phyloP scores from a whole-genome alignment of 2,797 vertebrate genomes.

The Mormyrops attenuatus region DNA sequence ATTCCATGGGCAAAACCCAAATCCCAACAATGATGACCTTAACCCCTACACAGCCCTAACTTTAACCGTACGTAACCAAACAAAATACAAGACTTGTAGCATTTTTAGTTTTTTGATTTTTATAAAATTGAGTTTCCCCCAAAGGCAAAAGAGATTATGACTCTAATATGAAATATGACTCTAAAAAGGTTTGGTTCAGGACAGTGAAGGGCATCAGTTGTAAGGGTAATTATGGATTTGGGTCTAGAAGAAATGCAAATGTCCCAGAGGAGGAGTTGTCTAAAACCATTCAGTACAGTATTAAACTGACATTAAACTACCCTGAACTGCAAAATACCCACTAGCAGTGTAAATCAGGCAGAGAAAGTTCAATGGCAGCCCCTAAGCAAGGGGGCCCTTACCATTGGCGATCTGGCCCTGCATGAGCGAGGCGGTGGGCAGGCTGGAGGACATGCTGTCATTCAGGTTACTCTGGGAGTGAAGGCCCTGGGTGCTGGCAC shows the following conservation, averaged over 20 bases:
- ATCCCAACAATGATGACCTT: neutral
- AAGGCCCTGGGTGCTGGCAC: conserved; percentile 66
- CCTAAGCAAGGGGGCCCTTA: conserved; percentile 44
- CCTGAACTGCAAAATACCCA: neutral
- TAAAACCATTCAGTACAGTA: neutral
- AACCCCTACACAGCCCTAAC: neutral
- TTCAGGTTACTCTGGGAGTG: conserved; percentile 80
- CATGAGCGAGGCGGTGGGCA: conserved; percentile 79
- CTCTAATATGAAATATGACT: neutral
- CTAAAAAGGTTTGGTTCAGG: neutral
- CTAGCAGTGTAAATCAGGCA: neutral
- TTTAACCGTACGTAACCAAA: neutral
- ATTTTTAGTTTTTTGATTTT: neutral
- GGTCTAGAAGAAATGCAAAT: neutral
- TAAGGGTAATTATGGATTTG: neutral
- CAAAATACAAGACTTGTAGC: neutral
- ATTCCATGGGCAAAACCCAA: neutral
- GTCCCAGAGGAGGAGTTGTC: neutral
- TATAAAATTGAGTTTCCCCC: neutral
- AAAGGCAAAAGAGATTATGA: neutral
- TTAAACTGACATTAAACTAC: neutral
- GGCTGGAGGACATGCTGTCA: conserved; percentile 71
- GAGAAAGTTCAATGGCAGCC: neutral
- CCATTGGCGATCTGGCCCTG: conserved; percentile 90
- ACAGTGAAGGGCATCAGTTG: neutral